A percentile compares a stretch with the other conserved stretches of the same genome.
These are phyloP conservation scores for Aulostomus chinensis DNA, from an alignment of 2,797 vertebrate genomes.

Conservation along the genomic window DNA sequence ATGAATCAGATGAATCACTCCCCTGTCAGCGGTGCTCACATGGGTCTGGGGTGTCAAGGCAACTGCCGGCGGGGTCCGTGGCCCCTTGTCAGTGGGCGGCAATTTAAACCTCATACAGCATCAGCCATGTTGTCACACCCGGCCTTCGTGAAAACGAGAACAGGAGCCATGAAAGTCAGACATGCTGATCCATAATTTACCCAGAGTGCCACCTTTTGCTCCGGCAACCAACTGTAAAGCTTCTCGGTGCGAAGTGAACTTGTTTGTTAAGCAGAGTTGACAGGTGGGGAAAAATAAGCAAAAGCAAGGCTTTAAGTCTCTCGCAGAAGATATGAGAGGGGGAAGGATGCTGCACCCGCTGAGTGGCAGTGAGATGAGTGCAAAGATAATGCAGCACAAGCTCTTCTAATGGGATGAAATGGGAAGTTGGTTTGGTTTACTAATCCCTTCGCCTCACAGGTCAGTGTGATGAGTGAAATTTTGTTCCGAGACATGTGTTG, in stretches of 20 bases:
- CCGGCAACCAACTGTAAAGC: conserved; percentile 31
- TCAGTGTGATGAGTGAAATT: too few species aligned
- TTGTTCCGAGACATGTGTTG: too few species aligned
- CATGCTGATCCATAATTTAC: conserved; percentile 46
- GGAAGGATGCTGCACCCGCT: too few species aligned
- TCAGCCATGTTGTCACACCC: conserved; percentile 28
- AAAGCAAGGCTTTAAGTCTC: conserved; percentile 16
- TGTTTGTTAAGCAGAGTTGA: conserved; percentile 53
- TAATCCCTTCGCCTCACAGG: too few species aligned
- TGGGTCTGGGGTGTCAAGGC: conserved; percentile 61
- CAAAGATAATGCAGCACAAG: too few species aligned
- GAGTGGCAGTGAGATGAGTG: too few species aligned
- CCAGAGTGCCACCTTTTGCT: conserved; percentile 36
- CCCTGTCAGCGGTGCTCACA: conserved; percentile 50
- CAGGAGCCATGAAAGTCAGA: conserved; percentile 27
- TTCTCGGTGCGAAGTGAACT: conserved; percentile 37
- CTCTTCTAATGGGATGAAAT: too few species aligned
- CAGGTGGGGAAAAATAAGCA: conserved; percentile 40
- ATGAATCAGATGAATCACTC: conserved; percentile 49
- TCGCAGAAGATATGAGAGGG: background rate
- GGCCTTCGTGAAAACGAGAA: conserved; percentile 57
- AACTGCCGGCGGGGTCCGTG: conserved; percentile 46
- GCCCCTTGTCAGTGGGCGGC: conserved; percentile 18
- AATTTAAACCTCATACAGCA: conserved; percentile 48
- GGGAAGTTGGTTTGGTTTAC: too few species aligned